Percentiles rank a stretch among this genome's conserved stretches.
These are phyloP conservation scores for Halictus quadricinctus DNA, from an alignment of 2,888 invertebrate species.

Conservation along the genomic window DNA sequence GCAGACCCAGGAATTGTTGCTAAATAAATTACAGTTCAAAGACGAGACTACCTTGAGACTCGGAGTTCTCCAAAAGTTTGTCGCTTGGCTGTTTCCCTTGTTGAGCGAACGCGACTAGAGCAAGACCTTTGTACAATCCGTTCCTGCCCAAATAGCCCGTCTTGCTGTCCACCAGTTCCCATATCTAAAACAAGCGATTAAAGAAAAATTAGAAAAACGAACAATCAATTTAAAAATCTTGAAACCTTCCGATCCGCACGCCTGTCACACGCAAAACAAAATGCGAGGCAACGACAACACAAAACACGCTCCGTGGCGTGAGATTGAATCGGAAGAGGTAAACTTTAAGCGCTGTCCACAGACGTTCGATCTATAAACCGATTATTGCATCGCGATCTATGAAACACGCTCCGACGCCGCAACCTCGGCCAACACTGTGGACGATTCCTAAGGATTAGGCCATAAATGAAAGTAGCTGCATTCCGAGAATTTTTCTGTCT, in stretches of 20 bases:
- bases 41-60: slow-evolving; percentile 77
- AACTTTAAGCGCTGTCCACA: not conserved
- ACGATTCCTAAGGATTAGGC: slow-evolving; percentile 68
- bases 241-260: too few relatives aligned
- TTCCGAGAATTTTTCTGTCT: slow-evolving; percentile 66
- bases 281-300: not conserved
- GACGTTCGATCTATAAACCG: slow-evolving; percentile 1
- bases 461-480: slow-evolving; percentile 74
- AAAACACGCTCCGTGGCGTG: not conserved
- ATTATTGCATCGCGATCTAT: slow-evolving; percentile 21
- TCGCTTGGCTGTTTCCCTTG: slow-evolving; percentile 84
- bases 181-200: slow-evolving; percentile 78
- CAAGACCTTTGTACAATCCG: slow-evolving; percentile 84
- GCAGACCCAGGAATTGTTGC: not conserved
- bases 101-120: slow-evolving; percentile 84
- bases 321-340: not conserved
- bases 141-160: slow-evolving; percentile 83
- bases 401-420: slow-evolving; percentile 48
- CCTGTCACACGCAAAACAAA: too few relatives aligned
- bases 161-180: slow-evolving; percentile 84
- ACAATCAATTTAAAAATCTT: too few relatives aligned
- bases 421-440: slow-evolving; percentile 46
- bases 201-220: not conserved
- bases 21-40: not conserved
- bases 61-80: slow-evolving; percentile 84